Base-by-base conservation (phyloP, 2,113 vertebrate species). In the Zeus faber region DNA sequence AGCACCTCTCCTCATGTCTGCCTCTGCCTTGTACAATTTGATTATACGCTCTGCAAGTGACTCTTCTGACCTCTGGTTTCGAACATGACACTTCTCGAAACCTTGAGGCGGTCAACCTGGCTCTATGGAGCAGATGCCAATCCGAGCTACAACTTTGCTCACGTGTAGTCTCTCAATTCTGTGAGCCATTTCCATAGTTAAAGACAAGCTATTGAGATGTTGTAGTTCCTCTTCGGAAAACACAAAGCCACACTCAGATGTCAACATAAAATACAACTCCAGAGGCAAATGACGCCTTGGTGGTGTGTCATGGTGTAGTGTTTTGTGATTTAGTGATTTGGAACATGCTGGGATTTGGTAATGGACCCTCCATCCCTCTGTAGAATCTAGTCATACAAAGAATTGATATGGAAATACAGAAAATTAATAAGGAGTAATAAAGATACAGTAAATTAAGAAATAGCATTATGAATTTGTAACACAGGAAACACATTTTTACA, bases 1-100 rank as follows among this genome's bases (percentile, higher is more conserved):
- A n/a, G n/a, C n/a, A n/a, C n/a, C n/a, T n/a, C n/a, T n/a, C 39
- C 39, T 40, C 39, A 40, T 40, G 39, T 16, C 13, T 40, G 39
- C 39, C 39, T 40, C 39, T 40, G 39, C 39, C 39, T 17, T 16
- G 2, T 40, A 16, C 39, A n/a, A 13, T n/a, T 40, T 40, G 7
- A 40, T 17, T 16, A 40, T 40, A n/a, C 14, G 39, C 40, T 43
- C 40, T 43, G 40, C 40, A 7, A 18, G 17, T 43, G 40, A 18
- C n/a, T n/a, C 17, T 43, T 16, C 40, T 20, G 40, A 43, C 17
- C 40, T 43, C 17, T 43, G 40, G 40, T 18, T 18, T 43, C 40
- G 5, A 18, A 43, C 40, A 40, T 40, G 14, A 16, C 39, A 41
- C 14, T 2, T 41, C 14, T 4, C 39, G 6, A 16, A 41, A 41